phyloP scores from a whole-genome alignment of 2,888 invertebrate species.

The Trachelus iudaicus region DNA sequence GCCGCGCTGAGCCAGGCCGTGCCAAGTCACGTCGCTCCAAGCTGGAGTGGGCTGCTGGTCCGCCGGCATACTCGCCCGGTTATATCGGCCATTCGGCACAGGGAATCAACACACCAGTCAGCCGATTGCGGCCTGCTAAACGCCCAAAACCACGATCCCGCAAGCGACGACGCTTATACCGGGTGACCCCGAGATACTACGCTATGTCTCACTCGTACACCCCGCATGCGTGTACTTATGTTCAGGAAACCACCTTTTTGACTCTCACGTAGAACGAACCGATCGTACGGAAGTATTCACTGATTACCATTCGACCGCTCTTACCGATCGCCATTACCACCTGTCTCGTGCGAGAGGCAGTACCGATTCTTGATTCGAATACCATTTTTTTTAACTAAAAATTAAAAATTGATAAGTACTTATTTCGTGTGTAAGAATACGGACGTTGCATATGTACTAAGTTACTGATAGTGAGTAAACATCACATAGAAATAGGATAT shows the following conservation, averaged over 20 bases:
- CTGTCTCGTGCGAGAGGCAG: not conserved
- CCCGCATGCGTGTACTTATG: not conserved
- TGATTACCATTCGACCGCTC: conserved; percentile 18
- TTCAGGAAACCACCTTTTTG: not conserved
- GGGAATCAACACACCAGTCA: conserved; percentile 55
- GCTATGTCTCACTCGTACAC: not conserved
- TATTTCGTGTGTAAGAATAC: not conserved
- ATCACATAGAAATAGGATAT: not conserved
- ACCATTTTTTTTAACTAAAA: not conserved
- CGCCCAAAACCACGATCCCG: conserved; percentile 57
- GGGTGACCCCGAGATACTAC: conserved; percentile 39
- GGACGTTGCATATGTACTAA: not conserved
- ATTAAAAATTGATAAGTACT: not conserved
- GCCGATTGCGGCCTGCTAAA: conserved; percentile 59
- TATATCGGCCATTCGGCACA: conserved; percentile 26
- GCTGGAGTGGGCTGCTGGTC: conserved; percentile 7
- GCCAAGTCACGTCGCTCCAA: conserved; percentile 25
- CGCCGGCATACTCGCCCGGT: conserved; percentile 38
- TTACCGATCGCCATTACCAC: not conserved
- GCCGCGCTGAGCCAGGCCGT: conserved; percentile 19
- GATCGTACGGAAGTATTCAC: conserved; percentile 35
- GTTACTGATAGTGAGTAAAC: not conserved
- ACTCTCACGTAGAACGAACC: conserved; percentile 15
- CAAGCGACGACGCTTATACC: conserved; percentile 51
- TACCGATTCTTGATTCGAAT: not conserved